Evolutionary conservation across 2,113 vertebrate species (phyloP).

Genomic region (Protobothrops flavoviridis): DNA sequence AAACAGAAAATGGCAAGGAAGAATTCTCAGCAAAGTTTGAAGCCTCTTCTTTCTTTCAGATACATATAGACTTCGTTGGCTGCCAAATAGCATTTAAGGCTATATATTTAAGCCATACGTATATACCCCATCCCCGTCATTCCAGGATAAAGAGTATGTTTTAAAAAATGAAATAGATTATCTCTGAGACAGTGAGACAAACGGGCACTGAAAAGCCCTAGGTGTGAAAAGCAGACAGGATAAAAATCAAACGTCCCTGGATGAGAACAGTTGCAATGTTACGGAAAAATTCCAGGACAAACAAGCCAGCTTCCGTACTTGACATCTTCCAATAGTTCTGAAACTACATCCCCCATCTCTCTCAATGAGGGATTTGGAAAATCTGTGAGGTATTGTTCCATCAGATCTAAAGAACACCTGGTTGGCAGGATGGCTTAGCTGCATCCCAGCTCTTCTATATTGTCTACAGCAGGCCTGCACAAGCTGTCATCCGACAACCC

Average conservation of each 20-base stretch:
- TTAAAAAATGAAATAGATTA: not conserved
- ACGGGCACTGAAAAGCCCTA: not conserved
- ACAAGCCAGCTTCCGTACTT: not conserved
- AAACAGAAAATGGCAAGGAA: not conserved
- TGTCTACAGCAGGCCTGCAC: too few species aligned
- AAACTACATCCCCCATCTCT: not conserved
- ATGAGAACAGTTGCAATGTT: not conserved
- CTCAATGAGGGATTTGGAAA: not conserved
- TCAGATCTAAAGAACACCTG: not conserved
- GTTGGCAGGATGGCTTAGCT: not conserved
- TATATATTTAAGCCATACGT: not conserved
- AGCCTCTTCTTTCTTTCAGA: not conserved
- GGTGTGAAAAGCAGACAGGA: not conserved
- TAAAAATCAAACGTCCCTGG: not conserved
- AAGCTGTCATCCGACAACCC: not conserved
- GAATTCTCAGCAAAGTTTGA: too few species aligned
- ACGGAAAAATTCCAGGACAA: not conserved
- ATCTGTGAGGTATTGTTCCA: not conserved
- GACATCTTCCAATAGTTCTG: not conserved
- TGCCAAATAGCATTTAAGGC: not conserved
- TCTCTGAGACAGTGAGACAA: not conserved
- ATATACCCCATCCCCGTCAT: not conserved
- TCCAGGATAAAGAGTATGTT: not conserved
- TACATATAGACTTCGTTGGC: too few species aligned
- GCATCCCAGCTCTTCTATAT: not conserved